Evolutionary conservation across 2,888 invertebrate genomes (phyloP), one percentile per base, ranked within the genome.

Genomic region (Melipona beecheii): DNA sequence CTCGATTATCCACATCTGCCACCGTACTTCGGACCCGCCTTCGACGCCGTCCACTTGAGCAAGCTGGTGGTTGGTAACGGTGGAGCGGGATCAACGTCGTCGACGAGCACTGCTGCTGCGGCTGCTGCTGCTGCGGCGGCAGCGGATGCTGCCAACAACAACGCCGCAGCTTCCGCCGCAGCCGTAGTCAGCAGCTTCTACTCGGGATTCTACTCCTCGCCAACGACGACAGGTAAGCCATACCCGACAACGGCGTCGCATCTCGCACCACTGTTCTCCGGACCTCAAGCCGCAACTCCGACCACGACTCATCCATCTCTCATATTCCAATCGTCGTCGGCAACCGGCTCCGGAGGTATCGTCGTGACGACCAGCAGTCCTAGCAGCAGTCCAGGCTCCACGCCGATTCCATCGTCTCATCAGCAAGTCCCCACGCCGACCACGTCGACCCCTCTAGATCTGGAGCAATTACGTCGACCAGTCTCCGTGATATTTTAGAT

Each of bases 11-110:
- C 95, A 0, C 96, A 96, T 43, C 95, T 97, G 93, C 96, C 97
- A 2, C 95, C 95, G 5, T 97, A 97, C 94, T 97, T 97, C 94
- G 97, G 97, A 71, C 97, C 97, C 49, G 96, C 97, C 70, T 96
- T 97, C 94, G 97, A 96, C 94, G 96, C 96, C 83, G 95, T 96
- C 81, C 96, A 96, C 93, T 96, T 96, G 94, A 96, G 95, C 89
- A 97, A 96, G 93, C 94, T 96, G 86, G 96, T 96, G 93, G 86
- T 91, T 5, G 79, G 82, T 9, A 89, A 92, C 92, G 85, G 84
- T 81, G 83, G 72, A 6, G 71, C 56, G 0, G 73, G 86, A 83
- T 87, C 82, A 31, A 27, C 93, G 95, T 94, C 93, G 95, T 94
- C 95, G 94, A 93, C 95, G 94, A 75, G 94, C 79, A 89, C 89